Percentiles rank a stretch among this genome's conserved stretches.
Conservation (phyloP, 2,113 vertebrate species). For the Morone saxatilis region DNA sequence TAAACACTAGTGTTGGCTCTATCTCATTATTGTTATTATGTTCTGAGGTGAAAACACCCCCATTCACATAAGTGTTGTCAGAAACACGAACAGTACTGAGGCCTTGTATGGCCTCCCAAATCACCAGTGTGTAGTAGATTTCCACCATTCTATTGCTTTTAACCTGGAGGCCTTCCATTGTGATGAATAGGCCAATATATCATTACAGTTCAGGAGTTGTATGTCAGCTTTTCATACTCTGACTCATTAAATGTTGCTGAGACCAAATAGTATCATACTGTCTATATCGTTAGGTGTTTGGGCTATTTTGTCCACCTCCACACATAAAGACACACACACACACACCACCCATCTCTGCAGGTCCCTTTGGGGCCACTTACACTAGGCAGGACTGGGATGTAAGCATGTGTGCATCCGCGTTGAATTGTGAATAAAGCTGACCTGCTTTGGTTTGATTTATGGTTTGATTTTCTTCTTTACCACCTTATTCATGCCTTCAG, state of each 20-base stretch:
- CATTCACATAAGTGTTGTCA: background rate
- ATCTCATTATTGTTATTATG: conserved; percentile 35
- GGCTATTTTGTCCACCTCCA: background rate
- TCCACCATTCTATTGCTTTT: conserved; percentile 22
- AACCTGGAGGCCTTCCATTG: conserved; percentile 4
- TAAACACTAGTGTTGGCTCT: background rate
- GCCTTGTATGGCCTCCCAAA: background rate
- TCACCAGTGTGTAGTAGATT: conserved; percentile 1
- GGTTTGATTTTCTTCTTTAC: conserved; percentile 5
- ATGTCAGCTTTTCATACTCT: conserved; percentile 12
- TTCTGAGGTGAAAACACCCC: conserved; percentile 16
- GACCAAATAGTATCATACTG: background rate
- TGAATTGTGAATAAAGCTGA: conserved; percentile 34
- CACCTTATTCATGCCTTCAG: background rate
- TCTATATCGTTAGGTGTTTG: background rate
- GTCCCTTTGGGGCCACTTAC: conserved; percentile 70
- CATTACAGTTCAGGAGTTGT: background rate
- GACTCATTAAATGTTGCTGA: conserved; percentile 6
- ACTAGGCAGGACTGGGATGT: conserved; percentile 6
- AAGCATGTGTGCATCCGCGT: background rate
- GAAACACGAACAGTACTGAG: background rate
- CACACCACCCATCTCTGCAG: conserved; percentile 20
- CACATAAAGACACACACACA: background rate
- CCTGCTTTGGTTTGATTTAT: conserved; percentile 41
- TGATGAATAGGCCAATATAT: background rate